Evolutionary conservation across 2,888 invertebrate genomes (phyloP), one percentile per base, ranked within the genome.

Genomic region (Dryomyza anilis): DNA sequence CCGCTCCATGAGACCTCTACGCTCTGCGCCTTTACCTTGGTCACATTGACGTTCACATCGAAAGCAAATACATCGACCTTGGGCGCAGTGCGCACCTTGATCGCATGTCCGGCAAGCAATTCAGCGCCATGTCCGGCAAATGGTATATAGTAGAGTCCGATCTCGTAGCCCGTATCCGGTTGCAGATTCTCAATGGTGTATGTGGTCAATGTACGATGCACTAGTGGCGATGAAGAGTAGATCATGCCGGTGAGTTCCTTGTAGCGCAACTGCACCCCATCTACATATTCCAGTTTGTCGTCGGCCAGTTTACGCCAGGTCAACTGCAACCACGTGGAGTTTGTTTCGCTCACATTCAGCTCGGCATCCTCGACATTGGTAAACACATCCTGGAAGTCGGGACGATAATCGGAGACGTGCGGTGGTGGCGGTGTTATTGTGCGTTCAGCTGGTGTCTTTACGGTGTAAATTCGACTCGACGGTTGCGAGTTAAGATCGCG

Each of bases 211-310:
- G 94, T 91, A 63, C 88, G 87, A 79, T 96, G 95, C 33, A 96
- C 89, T 25, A 95, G 81, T 23, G 94, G 93, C 0, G 95, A 93
- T 68, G 92, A 92, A 27, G 90, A 90, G 81, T 93, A 95, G 66
- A 94, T 90, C 75, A 92, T 92, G 36, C 91, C 91, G 63, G 91
- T 91, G 8, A 90, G 87, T 77, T 93, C 92, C 74, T 93, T 92
- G 80, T 92, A 95, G 72, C 94, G 88, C 71, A 96, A 84, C 83
- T 95, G 95, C 48, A 95, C 89, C 1, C 94, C 95, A 76, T 96
- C 95, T 63, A 95, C 92, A 74, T 91, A 92, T 73, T 90, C 90
- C 70, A 93, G 81, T 78, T 95, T 95, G 48, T 91, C 89, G 65
- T 92, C 91, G 0, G 88, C 87, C 74, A 95, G 91, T 74, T 91